phyloP scores from a whole-genome alignment of 1,140 invertebrate genomes.

The Coboldia fuscipes region DNA sequence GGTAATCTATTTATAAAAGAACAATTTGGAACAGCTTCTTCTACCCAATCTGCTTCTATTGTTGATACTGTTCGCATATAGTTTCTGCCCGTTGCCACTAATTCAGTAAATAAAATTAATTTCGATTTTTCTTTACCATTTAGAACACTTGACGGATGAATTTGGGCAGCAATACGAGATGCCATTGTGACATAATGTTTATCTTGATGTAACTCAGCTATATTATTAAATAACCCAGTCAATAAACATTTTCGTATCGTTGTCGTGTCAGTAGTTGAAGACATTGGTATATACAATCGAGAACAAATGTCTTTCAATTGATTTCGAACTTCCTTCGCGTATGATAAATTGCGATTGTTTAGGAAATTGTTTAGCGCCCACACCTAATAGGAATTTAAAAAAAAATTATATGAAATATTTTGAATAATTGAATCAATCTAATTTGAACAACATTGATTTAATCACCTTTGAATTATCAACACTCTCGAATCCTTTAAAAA shows the following conservation, averaged over 20 bases:
- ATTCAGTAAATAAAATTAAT: constrained; percentile 73
- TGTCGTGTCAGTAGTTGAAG: background rate
- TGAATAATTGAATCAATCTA: background rate
- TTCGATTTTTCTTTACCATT: constrained; percentile 37
- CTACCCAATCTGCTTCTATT: constrained; percentile 54
- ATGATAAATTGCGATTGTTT: constrained; percentile 64
- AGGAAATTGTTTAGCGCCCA: constrained; percentile 88
- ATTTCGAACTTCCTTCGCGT: constrained; percentile 57
- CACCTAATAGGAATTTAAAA: constrained; percentile 36
- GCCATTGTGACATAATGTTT: constrained; percentile 49
- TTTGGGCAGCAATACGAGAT: constrained; percentile 11
- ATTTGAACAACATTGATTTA: background rate
- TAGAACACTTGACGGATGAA: constrained; percentile 20
- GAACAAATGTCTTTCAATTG: constrained; percentile 64
- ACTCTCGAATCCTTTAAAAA: constrained; percentile 59
- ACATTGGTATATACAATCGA: constrained; percentile 17
- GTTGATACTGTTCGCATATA: constrained; percentile 57
- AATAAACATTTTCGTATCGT: constrained; percentile 55
- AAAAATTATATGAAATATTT: constrained; percentile 6
- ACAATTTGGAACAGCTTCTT: constrained; percentile 30
- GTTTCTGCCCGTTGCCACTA: constrained; percentile 64
- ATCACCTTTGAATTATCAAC: no score
- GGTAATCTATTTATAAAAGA: constrained; percentile 6
- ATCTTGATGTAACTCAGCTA: constrained; percentile 66
- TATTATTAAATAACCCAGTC: constrained; percentile 69